Evolutionary conservation across 2,113 vertebrate species (phyloP).

Genomic region (Tamias sibiricus): DNA sequence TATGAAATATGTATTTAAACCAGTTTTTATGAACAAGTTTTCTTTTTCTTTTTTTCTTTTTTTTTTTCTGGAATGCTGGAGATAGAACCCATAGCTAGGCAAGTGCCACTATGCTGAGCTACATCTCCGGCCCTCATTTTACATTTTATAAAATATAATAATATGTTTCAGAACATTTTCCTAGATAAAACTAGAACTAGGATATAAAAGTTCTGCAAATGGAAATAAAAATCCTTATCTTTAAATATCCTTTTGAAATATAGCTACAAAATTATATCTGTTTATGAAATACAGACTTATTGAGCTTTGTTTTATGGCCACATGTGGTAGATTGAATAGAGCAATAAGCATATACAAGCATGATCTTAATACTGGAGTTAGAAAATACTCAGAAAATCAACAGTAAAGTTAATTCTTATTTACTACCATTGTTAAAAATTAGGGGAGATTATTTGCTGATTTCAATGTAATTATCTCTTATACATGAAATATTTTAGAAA

Average conservation of each 20-base stretch:
- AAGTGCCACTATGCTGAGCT: too few relatives aligned
- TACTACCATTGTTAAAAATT: neutral
- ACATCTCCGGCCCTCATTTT: neutral
- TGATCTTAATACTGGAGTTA: neutral
- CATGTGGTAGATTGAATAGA: neutral
- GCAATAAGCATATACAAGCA: neutral
- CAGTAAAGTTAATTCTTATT: neutral
- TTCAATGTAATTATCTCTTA: neutral
- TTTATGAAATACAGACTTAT: neutral
- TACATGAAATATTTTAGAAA: neutral
- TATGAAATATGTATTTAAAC: neutral
- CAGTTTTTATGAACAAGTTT: neutral
- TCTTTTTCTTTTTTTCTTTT: too few relatives aligned
- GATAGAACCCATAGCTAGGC: too few relatives aligned
- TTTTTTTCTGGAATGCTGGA: too few relatives aligned
- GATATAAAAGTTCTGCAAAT: neutral
- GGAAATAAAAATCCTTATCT: neutral
- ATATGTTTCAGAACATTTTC: neutral
- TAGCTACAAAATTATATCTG: neutral
- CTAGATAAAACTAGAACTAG: neutral
- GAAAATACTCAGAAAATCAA: neutral
- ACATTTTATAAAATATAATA: neutral
- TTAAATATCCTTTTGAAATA: neutral
- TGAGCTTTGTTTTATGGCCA: neutral
- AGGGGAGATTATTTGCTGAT: neutral